These are phyloP conservation scores for Drosophila paramelanica DNA, from an alignment of 2,888 invertebrate genomes.

Conservation along the genomic window DNA sequence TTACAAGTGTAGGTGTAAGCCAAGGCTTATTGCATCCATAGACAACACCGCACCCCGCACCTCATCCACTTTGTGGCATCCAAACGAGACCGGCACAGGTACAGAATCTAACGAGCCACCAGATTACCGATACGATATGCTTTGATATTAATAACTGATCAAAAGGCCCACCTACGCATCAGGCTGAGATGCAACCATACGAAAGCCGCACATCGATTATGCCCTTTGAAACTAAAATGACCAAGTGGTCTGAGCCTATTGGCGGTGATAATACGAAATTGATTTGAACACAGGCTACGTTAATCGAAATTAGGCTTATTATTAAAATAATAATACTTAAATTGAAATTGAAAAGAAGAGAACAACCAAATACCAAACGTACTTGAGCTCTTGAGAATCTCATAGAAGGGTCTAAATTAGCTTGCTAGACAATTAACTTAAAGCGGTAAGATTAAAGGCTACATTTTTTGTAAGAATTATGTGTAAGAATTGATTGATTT, in stretches of 20 bases:
- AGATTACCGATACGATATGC: constrained; percentile 18
- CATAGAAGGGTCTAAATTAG: too few relatives aligned
- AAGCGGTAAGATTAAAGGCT: too few relatives aligned
- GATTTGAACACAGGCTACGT: neutral
- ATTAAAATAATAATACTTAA: neutral
- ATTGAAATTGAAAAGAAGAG: too few relatives aligned
- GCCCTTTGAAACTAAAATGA: neutral
- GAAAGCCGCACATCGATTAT: constrained; percentile 14
- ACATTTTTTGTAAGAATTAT: too few relatives aligned
- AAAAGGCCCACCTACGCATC: neutral
- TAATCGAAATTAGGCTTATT: neutral
- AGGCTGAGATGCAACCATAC: constrained; percentile 13
- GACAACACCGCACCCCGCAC: neutral
- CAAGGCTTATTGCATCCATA: constrained; percentile 40
- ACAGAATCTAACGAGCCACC: constrained; percentile 29
- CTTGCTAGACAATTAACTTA: too few relatives aligned
- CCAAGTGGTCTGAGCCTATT: constrained; percentile 1
- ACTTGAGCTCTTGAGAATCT: too few relatives aligned
- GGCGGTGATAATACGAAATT: neutral
- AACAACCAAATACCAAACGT: too few relatives aligned
- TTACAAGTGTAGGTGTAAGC: constrained; percentile 33
- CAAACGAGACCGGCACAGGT: neutral
- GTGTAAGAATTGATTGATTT: too few relatives aligned
- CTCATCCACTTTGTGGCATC: neutral
- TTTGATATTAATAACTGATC: constrained; percentile 7